Conservation (phyloP, 2,113 vertebrate species). For the Onychostruthus taczanowskii region DNA sequence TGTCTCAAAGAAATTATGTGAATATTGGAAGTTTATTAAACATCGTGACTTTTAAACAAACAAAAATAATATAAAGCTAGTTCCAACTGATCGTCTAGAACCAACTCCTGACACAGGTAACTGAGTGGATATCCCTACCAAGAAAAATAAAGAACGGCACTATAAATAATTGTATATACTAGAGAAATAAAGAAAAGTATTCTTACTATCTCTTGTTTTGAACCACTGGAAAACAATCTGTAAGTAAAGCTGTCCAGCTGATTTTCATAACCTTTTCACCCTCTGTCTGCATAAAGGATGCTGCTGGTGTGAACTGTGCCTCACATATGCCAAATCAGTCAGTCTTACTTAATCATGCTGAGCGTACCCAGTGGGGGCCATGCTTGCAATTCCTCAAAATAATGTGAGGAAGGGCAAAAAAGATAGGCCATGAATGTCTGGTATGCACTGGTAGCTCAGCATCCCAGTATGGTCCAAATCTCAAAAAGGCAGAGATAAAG, state of each 20-base stretch:
- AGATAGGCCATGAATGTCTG: not conserved
- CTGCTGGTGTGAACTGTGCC: not conserved
- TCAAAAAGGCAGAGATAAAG: not conserved
- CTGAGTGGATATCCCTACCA: not conserved
- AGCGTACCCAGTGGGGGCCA: not conserved
- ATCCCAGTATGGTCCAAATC: not conserved
- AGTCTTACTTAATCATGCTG: not conserved
- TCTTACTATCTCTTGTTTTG: not conserved
- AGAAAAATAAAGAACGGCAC: not conserved
- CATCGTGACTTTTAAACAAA: not conserved
- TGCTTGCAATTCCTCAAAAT: not conserved
- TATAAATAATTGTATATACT: not conserved
- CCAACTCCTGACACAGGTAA: not conserved
- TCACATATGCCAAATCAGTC: not conserved
- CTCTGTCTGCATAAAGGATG: not conserved
- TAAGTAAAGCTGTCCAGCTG: not conserved
- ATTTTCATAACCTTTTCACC: not conserved
- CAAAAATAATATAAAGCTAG: not conserved
- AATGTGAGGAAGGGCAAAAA: not conserved
- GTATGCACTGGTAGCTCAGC: not conserved
- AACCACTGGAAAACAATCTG: not conserved
- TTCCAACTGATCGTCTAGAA: not conserved
- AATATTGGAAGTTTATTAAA: not conserved
- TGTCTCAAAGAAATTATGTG: not conserved
- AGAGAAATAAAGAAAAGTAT: not conserved